phyloP scores from a whole-genome alignment of 2,797 vertebrate genomes.

The Lithobates sylvaticus region DNA sequence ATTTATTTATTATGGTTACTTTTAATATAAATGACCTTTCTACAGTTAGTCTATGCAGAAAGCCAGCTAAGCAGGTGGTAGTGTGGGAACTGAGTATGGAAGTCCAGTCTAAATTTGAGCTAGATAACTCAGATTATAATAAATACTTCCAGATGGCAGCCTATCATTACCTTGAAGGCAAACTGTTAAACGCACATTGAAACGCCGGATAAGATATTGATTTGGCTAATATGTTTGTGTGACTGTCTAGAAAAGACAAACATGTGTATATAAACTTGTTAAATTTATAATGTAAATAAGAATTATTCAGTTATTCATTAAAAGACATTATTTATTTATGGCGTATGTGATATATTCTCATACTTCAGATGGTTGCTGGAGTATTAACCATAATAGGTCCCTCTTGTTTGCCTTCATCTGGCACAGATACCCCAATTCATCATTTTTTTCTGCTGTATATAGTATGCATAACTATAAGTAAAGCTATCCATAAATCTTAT shows the following conservation, averaged over 20 bases:
- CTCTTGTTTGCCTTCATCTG: background rate
- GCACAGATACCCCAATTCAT: background rate
- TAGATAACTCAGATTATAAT: conserved; percentile 53
- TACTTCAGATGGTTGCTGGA: background rate
- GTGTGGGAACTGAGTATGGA: conserved; percentile 51
- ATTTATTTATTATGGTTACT: background rate
- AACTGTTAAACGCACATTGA: conserved; percentile 11
- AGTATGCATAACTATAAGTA: too few relatives aligned
- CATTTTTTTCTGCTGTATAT: too few relatives aligned
- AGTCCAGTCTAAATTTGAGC: conserved; percentile 44
- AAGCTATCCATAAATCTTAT: too few relatives aligned
- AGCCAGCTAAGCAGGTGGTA: conserved; percentile 48
- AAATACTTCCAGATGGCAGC: conserved; percentile 56
- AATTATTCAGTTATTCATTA: background rate
- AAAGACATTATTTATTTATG: background rate
- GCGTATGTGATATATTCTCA: background rate
- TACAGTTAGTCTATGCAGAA: background rate
- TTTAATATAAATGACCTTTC: conserved; percentile 27
- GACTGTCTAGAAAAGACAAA: background rate
- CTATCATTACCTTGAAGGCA: conserved; percentile 22
- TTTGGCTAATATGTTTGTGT: background rate
- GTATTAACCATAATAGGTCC: background rate
- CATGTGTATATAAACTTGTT: background rate
- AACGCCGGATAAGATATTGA: background rate
- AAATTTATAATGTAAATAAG: background rate